Evolutionary conservation across 2,113 vertebrate species (phyloP), one percentile per base, ranked within the genome.

Genomic region (Aplodontia rufa): DNA sequence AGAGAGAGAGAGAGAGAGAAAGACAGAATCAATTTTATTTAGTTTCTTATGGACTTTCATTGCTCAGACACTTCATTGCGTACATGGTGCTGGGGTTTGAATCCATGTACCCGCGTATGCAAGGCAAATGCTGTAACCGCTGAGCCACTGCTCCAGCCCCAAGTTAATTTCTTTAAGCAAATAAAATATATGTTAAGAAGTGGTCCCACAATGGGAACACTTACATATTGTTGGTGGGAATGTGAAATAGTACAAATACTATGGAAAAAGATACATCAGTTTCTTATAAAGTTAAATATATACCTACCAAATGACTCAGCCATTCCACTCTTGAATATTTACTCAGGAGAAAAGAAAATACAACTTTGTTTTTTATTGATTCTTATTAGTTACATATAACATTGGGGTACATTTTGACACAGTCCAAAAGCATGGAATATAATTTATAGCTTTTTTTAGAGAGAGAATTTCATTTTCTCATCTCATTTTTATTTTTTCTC

Each of bases 101-200:
- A n/a, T n/a, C n/a, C n/a, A n/a, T n/a, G n/a, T n/a, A n/a, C n/a
- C n/a, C n/a, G n/a, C n/a, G n/a, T n/a, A n/a, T n/a, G n/a, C n/a
- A n/a, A n/a, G n/a, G n/a, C n/a, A n/a, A n/a, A n/a, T n/a, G n/a
- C n/a, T n/a, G n/a, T n/a, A n/a, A n/a, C n/a, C n/a, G n/a, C n/a
- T n/a, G n/a, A n/a, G n/a, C n/a, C n/a, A n/a, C n/a, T n/a, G n/a
- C n/a, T n/a, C n/a, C n/a, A n/a, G n/a, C n/a, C n/a, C n/a, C n/a
- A n/a, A 85, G 51, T 89, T 51, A 26, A 55, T 90, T 91, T 49
- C 22, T 62, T 93, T 78, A 78, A 89, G 20, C 22, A 94, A 86
- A 85, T 86, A 90, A 95, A 81, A 86, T 60, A 28, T 40, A 91
- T 75, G 24, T 88, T 87, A 94, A 74, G 5, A 58, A 94, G 14